Base-by-base conservation (phyloP, 2,797 vertebrate species). In the Acanthornis magna region DNA sequence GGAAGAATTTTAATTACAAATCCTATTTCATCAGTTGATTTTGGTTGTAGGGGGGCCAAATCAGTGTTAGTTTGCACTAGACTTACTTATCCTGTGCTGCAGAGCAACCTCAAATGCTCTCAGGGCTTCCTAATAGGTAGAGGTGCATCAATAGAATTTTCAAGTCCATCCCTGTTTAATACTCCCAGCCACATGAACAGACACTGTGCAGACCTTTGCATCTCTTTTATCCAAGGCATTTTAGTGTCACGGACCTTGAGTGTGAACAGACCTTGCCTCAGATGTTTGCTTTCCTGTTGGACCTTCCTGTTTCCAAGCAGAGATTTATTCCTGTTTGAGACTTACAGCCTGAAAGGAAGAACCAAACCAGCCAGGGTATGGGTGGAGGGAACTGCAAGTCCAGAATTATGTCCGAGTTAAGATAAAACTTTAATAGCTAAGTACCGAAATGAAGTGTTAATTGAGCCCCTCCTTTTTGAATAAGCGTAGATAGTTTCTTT, bases 391-490 rank as follows among this genome's bases (percentile, higher is more conserved):
- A 26, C 2, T 23, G 22, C 36, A 27, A 62, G 34, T 29, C 88
- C 27, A 29, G 60, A 75, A 85, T 65, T 67, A n/a, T 29, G 51
- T 50, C 57, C 11, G 73, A 75, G 19, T 55, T 85, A 38, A 5
- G 45, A 68, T 29, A 36, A 77, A 30, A 43, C 72, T 87, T 43
- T 18, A n/a, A 67, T 67, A 87, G 45, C 63, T 21, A 22, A 38
- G 18, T 95, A 85, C 77, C 62, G 74, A 74, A 93, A 53, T 34
- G 40, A 93, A 81, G 75, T 96, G 72, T 63, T 95, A 97, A 97
- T 97, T 96, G 95, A 95, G 63, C 91, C 88, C 92, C 89, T 95
- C 94, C 87, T 77, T 48, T 96, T 86, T 87, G 76, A 67, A 81
- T 88, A 94, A 92, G 67, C 88, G 45, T 76, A 87, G 95, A 92